Evolutionary conservation across 2,888 invertebrate genomes (phyloP), one percentile per base, ranked within the genome.

Genomic region (Mactromeris polynyma): DNA sequence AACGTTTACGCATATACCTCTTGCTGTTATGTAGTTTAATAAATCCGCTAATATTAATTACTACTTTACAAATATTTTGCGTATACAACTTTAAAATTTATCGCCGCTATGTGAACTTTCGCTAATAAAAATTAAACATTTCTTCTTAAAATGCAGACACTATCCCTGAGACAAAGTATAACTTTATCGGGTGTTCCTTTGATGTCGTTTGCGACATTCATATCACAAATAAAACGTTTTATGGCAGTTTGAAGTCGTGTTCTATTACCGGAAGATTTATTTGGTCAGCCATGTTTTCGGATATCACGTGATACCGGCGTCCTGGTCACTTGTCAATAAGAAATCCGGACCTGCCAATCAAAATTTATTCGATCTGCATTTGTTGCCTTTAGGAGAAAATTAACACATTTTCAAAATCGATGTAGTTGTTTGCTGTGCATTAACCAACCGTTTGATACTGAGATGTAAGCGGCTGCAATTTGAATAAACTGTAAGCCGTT

Each of bases 241-340:
- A 33, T 19, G 73, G 73, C 73, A 73, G 78, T 84, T 89, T 88
- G 90, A 89, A 88, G 88, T 80, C 84, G 82, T 81, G 69, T 88
- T 73, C 80, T 64, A 86, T 90, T 90, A 86, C 88, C 81, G 69
- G 83, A 58, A 73, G n/a, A 42, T 51, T 86, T 86, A 83, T 82
- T 83, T 83, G 89, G 83, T 83, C 86, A 84, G 31, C 36, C 84
- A 78, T 84, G 73, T 51, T 73, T 90, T 88, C 89, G 87, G 90
- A 88, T 90, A 89, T 90, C 88, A 58, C 54, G 46, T 77, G 85
- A 81, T 85, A 84, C 88, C 83, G 82, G 33, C 85, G 81, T 81
- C 81, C 88, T 85, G 90, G 90, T 90, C 90, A 90, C 90, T 81
- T 90, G 90, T 90, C 90, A 88, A 81, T 90, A 80, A 86, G 58